phyloP scores from a whole-genome alignment of 1,140 invertebrate genomes.

The Drosophila repleta region DNA sequence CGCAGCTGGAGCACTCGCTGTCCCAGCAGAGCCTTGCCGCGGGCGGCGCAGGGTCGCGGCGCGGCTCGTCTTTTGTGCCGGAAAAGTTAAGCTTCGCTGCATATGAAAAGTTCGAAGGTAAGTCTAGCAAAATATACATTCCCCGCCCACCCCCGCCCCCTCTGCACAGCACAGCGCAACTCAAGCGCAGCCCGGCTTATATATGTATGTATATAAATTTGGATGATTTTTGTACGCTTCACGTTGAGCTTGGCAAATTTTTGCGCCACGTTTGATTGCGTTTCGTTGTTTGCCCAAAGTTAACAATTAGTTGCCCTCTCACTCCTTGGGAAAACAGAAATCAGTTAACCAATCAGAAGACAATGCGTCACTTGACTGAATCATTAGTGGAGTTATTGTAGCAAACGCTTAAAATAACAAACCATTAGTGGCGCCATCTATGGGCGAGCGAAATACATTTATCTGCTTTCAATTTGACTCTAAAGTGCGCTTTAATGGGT shows the following conservation, averaged over 20 bases:
- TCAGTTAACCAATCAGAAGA: conserved; percentile 69
- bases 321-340: conserved; percentile 41
- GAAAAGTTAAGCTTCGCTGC: conserved; percentile 93
- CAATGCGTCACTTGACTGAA: conserved; percentile 53
- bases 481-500: not conserved
- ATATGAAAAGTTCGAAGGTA: conserved; percentile 96
- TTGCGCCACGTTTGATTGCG: conserved; percentile 74
- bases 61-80: conserved; percentile 89
- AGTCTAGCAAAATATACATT: conserved; percentile 69
- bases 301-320: conserved; percentile 72
- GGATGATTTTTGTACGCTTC: conserved; percentile 37
- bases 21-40: conserved; percentile 28
- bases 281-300: conserved; percentile 79
- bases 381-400: conserved; percentile 29
- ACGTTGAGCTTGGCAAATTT: conserved; percentile 45
- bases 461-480: not conserved
- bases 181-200: conserved; percentile 30
- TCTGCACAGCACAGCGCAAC: conserved; percentile 22
- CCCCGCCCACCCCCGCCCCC: not conserved
- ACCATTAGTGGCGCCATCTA: conserved; percentile 9
- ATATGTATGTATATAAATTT: conserved; percentile 15
- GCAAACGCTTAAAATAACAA: conserved; percentile 4
- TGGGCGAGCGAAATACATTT: not conserved
- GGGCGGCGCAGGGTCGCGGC: conserved; percentile 72
- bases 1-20: conserved; percentile 44